phyloP scores from a whole-genome alignment of 2,888 invertebrate species.

The Amphiduros pacificus region DNA sequence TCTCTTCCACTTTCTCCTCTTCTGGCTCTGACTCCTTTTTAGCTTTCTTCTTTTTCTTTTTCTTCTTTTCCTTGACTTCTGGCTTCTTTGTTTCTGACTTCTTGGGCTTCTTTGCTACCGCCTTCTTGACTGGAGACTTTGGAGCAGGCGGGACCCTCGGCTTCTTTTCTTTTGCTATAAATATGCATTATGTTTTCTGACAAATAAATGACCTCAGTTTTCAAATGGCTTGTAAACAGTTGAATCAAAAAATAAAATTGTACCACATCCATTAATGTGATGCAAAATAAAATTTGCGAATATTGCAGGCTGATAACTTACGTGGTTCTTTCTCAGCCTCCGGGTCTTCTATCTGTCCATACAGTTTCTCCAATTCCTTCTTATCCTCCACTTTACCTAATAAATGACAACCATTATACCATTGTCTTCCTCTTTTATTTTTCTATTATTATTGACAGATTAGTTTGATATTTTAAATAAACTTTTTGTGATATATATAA shows the following conservation, averaged over 20 bases:
- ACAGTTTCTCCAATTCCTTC: conserved; percentile 43
- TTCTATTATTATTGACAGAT: too few species aligned
- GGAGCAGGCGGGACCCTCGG: conserved; percentile 17
- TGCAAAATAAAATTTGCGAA: too few species aligned
- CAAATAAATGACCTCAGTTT: too few species aligned
- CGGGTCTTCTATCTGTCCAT: conserved; percentile 38
- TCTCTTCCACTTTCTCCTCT: background rate
- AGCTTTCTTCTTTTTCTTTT: background rate
- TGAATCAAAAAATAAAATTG: too few species aligned
- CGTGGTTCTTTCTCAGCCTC: conserved; percentile 10
- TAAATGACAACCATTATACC: too few species aligned
- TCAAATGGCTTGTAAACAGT: too few species aligned
- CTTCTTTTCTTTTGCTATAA: conserved; percentile 12
- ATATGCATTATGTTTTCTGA: too few species aligned
- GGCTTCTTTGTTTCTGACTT: conserved; percentile 4
- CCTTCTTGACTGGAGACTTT: conserved; percentile 1
- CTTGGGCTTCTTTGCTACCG: background rate
- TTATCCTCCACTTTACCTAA: conserved; percentile 46
- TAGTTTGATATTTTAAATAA: too few species aligned
- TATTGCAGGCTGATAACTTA: too few species aligned
- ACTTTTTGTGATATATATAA: too few species aligned
- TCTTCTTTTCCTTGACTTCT: background rate
- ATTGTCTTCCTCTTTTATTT: too few species aligned
- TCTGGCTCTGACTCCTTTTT: background rate
- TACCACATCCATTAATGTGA: background rate